Evolutionary conservation across 2,113 vertebrate species (phyloP), one percentile per base, ranked within the genome.

Genomic region (Chaetorhynchus papuensis): DNA sequence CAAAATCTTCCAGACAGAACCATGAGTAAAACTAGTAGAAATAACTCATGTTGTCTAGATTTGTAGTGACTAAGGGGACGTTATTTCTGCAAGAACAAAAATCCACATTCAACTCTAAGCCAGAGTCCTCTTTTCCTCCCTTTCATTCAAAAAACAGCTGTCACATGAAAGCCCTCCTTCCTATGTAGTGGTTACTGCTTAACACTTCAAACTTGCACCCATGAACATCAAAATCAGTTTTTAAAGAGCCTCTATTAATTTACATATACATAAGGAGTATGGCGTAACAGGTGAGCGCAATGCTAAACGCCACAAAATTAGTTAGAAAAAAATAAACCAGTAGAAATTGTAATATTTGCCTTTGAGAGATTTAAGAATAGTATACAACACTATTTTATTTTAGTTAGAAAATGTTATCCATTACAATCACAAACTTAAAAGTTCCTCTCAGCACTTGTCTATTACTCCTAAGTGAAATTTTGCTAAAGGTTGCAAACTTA

Each of bases 31-130:
- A 72, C 16, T 16, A 54, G 47, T 1, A 84, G 15, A 74, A 79
- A 72, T 24, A 86, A 61, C 23, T 37, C 41, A 23, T 1, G 0
- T 22, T 42, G 30, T 21, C 72, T 39, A 45, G 17, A 64, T 49
- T 60, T 45, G 6, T 14, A 72, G 2, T 64, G 47, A 64, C 42
- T 72, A 87, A 57, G 7, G 8, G 7, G 56, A 81, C 15, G n/a
- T 61, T 33, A n/a, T 39, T 79, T 80, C 76, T 60, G 20, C 47
- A 92, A 80, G 50, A 84, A 83, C 28, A 90, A 95, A 95, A 89
- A 78, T 53, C 74, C 41, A 78, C 4, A 4, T 42, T 74, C 47
- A 89, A 31, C 37, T 5, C 57, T 68, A 80, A 92, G 50, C 47
- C 66, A 72, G 14, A 23, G 17, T 27, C 26, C 31, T 78, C 68